A percentile compares a stretch with the other conserved stretches of the same genome.
Evolutionary conservation across 2,888 invertebrate species (phyloP).

Genomic region (Cheiracanthium punctorium): DNA sequence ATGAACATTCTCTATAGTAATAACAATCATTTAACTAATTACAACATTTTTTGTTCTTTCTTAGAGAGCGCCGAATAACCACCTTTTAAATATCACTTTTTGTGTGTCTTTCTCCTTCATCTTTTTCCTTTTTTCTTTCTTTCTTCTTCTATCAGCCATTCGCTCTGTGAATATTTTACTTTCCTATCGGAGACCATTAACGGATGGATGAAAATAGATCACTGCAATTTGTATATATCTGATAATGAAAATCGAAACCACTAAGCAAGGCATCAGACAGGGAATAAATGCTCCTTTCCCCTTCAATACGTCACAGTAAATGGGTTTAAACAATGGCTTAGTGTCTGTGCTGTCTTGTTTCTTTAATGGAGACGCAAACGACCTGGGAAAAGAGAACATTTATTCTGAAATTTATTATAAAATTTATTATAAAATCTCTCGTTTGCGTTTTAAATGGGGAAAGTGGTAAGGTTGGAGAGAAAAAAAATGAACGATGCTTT

Average conservation of each 20-base stretch:
- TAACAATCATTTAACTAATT: too few species aligned
- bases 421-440: too few species aligned
- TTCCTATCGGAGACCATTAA: background rate
- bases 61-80: too few species aligned
- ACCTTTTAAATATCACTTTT: too few species aligned
- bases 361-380: background rate
- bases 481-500: too few species aligned
- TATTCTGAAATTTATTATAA: background rate
- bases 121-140: too few species aligned
- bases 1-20: too few species aligned
- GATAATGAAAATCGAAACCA: constrained; percentile 6
- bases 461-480: too few species aligned
- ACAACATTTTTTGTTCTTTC: too few species aligned
- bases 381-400: background rate
- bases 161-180: too few species aligned
- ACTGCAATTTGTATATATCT: background rate
- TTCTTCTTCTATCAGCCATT: too few species aligned
- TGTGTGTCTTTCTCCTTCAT: background rate
- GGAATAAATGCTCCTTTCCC: background rate
- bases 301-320: background rate
- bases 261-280: background rate
- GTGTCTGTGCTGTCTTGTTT: background rate
- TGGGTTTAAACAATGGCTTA: background rate
- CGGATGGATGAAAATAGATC: background rate
- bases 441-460: too few species aligned